Evolutionary conservation across 2,113 vertebrate genomes (phyloP), one percentile per base, ranked within the genome.

Genomic region (Anas platyrhynchos): DNA sequence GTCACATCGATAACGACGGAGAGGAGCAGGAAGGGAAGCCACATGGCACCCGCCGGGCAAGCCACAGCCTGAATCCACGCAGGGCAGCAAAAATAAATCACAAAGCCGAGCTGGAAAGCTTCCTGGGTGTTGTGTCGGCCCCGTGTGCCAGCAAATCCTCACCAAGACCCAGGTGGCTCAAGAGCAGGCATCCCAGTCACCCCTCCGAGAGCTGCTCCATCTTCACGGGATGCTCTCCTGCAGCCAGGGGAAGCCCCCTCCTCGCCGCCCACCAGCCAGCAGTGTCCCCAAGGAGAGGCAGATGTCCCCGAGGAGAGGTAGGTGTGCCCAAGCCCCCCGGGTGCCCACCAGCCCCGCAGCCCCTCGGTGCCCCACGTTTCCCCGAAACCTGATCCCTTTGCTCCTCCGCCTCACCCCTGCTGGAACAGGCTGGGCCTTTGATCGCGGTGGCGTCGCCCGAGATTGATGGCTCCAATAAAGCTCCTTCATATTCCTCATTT

Each of bases 381-480:
- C 93, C 93, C 4, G 97, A 98, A 98, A 98, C 76, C 73, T 27
- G 97, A 98, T 97, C 97, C 46, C 88, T 77, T 67, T 97, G 97
- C 97, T 96, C 95, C 96, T 97, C 94, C 1, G 4, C 10, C 10
- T 97, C 94, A 97, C 98, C 97, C 92, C 94, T 38, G n/a, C 67
- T 6, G 6, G 69, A 73, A 79, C 91, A 88, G 52, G 6, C 82
- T 3, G 17, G 52, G 66, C 82, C 93, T 97, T 97, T 97, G 97
- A 97, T 95, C 56, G 31, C 77, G 48, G 92, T 93, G 68, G 79
- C 95, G 62, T 74, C 29, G 27, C 68, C 61, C 13, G 7, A 86
- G 96, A 97, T 61, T 86, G 96, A 97, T 88, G 85, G 83, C 62
- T 50, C 95, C 96, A 95, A 96, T 95, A 97, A 97, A 95, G 73